These are phyloP conservation scores for Siniperca chuatsi DNA, from an alignment of 2,113 vertebrate species.

Conservation along the genomic window DNA sequence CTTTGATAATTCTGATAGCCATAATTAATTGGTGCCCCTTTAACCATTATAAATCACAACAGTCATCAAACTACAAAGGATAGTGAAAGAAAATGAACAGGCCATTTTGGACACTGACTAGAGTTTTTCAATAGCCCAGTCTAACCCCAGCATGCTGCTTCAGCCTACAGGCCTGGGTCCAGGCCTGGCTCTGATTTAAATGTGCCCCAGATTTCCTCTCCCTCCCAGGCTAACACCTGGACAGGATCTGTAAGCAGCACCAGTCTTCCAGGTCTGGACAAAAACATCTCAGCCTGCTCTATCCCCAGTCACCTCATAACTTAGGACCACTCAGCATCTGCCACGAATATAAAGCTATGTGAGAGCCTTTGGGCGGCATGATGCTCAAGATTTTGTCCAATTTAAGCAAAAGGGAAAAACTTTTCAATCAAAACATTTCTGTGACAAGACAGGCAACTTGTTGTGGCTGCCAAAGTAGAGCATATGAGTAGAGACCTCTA, in stretches of 20 bases:
- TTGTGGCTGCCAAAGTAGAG: not conserved
- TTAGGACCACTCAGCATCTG: conserved; percentile 12
- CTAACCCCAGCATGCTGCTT: conserved; percentile 19
- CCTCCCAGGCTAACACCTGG: conserved; percentile 73
- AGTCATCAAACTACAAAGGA: not conserved
- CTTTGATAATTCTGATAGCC: no score
- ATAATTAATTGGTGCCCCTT: no score
- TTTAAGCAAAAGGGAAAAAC: not conserved
- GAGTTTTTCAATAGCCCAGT: conserved; percentile 17
- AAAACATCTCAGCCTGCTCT: conserved; percentile 36
- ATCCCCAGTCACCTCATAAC: conserved; percentile 24
- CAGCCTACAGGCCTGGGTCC: conserved; percentile 16
- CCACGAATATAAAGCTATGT: not conserved
- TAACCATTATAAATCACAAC: no score
- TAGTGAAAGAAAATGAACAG: conserved; percentile 23
- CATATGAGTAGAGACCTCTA: not conserved
- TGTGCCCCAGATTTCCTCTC: conserved; percentile 47
- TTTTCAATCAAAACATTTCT: not conserved
- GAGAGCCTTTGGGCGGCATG: not conserved
- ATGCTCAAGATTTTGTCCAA: not conserved
- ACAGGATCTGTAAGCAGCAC: conserved; percentile 61
- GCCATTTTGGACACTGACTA: conserved; percentile 27
- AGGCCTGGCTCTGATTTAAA: conserved; percentile 68
- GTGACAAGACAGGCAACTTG: not conserved
- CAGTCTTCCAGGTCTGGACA: conserved; percentile 30